These are phyloP conservation scores for Siniperca scherzeri DNA, from an alignment of 2,797 vertebrate species.

Conservation along the genomic window DNA sequence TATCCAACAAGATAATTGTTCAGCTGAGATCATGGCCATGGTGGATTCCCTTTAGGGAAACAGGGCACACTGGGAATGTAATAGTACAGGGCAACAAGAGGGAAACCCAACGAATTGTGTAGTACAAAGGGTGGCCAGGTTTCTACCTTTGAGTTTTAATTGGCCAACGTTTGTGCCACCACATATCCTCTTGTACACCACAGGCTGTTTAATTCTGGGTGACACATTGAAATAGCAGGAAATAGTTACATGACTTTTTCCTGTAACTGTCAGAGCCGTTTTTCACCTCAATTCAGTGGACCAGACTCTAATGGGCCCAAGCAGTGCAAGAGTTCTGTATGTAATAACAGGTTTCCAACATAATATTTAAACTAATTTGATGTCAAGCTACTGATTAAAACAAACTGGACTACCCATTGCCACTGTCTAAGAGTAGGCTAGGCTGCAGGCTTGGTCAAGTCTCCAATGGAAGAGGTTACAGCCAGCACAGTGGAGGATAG, in stretches of 20 bases:
- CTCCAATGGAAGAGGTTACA: constrained; percentile 35
- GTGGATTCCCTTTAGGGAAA: constrained; percentile 38
- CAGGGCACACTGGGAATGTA: constrained; percentile 53
- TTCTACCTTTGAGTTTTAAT: constrained; percentile 51
- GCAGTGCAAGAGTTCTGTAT: constrained; percentile 19
- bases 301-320: constrained; percentile 31
- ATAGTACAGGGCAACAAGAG: constrained; percentile 43
- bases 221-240: constrained; percentile 61
- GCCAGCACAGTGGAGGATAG: constrained; percentile 42
- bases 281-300: constrained; percentile 20
- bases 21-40: constrained; percentile 38
- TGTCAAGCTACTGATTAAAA: constrained; percentile 56
- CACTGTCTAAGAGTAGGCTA: constrained; percentile 26
- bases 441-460: constrained; percentile 21
- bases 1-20: constrained; percentile 63
- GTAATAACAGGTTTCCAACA: constrained; percentile 56
- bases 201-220: constrained; percentile 33
- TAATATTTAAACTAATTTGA: constrained; percentile 57
- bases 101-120: constrained; percentile 37
- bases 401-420: constrained; percentile 31
- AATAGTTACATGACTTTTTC: constrained; percentile 58
- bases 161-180: constrained; percentile 37
- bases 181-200: constrained; percentile 45
- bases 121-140: constrained; percentile 32
- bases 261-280: constrained; percentile 33